phyloP scores from a whole-genome alignment of 2,113 vertebrate species.

The Phycodurus eques region DNA sequence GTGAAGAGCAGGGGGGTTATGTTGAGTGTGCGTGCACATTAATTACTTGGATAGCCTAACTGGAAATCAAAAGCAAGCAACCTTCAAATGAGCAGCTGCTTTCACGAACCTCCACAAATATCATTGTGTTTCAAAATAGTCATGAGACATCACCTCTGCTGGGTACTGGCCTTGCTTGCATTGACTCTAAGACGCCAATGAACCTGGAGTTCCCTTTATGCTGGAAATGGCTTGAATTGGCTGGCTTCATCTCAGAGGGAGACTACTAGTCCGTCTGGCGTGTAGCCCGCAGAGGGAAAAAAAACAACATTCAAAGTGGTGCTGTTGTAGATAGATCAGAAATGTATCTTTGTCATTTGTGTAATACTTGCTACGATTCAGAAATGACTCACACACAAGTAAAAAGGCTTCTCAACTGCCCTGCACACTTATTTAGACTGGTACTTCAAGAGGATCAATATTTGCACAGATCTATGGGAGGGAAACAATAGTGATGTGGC shows the following conservation, averaged over 20 bases:
- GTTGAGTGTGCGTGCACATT: constrained; percentile 9
- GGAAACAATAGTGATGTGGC: constrained; percentile 69
- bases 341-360: constrained; percentile 35
- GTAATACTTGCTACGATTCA: constrained; percentile 33
- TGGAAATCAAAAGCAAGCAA: constrained; percentile 33
- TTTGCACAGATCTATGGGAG: constrained; percentile 72
- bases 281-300: constrained; percentile 31
- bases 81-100: constrained; percentile 10
- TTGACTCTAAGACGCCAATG: constrained; percentile 47
- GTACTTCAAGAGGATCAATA: constrained; percentile 72
- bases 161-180: constrained; percentile 26
- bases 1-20: constrained; percentile 33
- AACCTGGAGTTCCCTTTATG: constrained; percentile 39
- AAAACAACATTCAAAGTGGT: constrained; percentile 57
- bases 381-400: constrained; percentile 51
- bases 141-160: constrained; percentile 36
- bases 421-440: constrained; percentile 60
- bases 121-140: constrained; percentile 51
- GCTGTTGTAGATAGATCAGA: constrained; percentile 46
- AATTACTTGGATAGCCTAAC: constrained; percentile 18
- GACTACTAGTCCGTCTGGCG: constrained; percentile 44
- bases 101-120: constrained; percentile 36
- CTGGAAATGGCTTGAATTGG: constrained; percentile 26
- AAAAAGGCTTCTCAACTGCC: constrained; percentile 61
- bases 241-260: constrained; percentile 39